Percentiles rank a stretch among this genome's conserved stretches.
These are phyloP conservation scores for Eulemur rufifrons DNA, from an alignment of 2,113 vertebrate genomes.

Conservation along the genomic window DNA sequence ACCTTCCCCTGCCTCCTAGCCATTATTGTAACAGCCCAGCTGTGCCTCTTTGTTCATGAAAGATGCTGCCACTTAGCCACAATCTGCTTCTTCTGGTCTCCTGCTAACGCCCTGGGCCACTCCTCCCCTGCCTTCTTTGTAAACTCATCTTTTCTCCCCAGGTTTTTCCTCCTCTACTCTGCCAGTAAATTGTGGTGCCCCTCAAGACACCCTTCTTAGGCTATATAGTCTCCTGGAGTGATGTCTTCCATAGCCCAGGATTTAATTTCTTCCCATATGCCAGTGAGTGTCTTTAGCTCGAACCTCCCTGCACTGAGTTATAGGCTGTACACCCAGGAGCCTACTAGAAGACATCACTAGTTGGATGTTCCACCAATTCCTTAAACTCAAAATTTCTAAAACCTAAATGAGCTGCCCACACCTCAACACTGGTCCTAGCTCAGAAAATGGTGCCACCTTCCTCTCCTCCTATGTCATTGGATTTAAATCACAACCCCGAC, in stretches of 20 bases:
- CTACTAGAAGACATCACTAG: neutral
- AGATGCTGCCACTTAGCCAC: neutral
- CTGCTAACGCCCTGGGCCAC: neutral
- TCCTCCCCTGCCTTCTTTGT: neutral
- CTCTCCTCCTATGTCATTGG: neutral
- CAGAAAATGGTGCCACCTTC: neutral
- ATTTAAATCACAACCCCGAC: neutral
- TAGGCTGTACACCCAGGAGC: neutral
- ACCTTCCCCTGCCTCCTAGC: neutral
- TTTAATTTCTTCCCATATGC: neutral
- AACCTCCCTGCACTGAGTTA: neutral
- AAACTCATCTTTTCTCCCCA: neutral
- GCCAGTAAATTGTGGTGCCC: neutral
- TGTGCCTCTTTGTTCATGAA: neutral
- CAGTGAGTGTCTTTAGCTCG: neutral
- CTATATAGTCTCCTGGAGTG: neutral
- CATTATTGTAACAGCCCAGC: neutral
- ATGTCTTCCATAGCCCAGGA: neutral
- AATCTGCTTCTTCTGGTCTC: neutral
- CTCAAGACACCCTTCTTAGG: neutral
- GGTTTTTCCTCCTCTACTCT: neutral
- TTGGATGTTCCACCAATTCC: neutral
- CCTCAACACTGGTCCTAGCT: neutral
- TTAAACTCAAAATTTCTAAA: neutral
- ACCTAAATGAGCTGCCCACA: neutral